Evolutionary conservation across 2,888 invertebrate species (phyloP).

Genomic region (Unio delphinus): DNA sequence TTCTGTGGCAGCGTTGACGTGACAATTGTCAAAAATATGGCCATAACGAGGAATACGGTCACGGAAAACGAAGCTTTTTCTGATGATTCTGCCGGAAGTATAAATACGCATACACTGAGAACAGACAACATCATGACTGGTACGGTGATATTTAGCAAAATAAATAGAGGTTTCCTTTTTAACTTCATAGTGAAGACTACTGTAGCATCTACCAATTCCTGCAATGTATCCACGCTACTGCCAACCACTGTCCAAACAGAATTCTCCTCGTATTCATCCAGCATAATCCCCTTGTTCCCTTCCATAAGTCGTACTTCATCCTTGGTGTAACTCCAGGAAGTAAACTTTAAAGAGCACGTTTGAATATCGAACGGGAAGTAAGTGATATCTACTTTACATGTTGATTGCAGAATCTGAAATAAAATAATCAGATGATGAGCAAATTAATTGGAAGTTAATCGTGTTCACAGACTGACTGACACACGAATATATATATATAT

Average conservation of each 20-base stretch:
- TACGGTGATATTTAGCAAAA: conserved; percentile 34
- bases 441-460: too few relatives aligned
- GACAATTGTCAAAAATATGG: conserved; percentile 43
- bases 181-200: conserved; percentile 33
- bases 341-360: conserved; percentile 30
- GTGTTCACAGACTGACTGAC: too few relatives aligned
- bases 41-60: conserved; percentile 38
- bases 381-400: conserved; percentile 29
- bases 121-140: conserved; percentile 34
- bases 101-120: conserved; percentile 33
- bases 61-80: conserved; percentile 40
- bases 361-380: conserved; percentile 39
- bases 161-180: conserved; percentile 37
- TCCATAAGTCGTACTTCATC: conserved; percentile 11
- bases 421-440: background rate
- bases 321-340: conserved; percentile 34
- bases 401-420: conserved; percentile 24
- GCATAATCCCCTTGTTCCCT: conserved; percentile 21
- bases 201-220: conserved; percentile 15
- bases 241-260: conserved; percentile 31
- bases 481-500: too few relatives aligned
- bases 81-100: conserved; percentile 35
- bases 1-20: conserved; percentile 35
- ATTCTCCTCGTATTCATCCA: conserved; percentile 25
- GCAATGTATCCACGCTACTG: conserved; percentile 10